These are phyloP conservation scores for Chondrilla cf. caribensis DNA, from an alignment of 37 sponge, comb jelly and placozoan species.

Conservation along the genomic window DNA sequence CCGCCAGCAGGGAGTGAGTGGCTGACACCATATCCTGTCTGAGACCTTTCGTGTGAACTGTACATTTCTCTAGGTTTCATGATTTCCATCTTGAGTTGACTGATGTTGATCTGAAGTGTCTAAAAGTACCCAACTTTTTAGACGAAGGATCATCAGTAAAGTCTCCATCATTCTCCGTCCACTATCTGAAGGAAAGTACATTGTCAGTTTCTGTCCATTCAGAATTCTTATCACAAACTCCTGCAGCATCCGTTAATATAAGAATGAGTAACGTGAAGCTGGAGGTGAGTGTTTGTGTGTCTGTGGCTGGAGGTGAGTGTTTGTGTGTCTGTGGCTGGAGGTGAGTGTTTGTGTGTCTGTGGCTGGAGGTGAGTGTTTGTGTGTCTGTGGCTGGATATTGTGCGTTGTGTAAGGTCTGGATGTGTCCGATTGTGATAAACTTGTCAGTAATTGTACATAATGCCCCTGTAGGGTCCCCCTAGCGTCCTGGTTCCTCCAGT, in stretches of 20 bases:
- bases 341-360: too few species aligned
- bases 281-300: not conserved
- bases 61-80: constrained; percentile 7
- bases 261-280: not conserved
- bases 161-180: not conserved
- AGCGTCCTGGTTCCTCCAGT: constrained; percentile 49
- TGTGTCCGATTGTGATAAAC: not conserved
- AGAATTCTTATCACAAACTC: not conserved
- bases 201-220: not conserved
- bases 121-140: not conserved
- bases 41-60: not conserved
- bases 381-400: not conserved
- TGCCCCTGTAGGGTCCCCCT: constrained; percentile 33
- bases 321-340: too few species aligned
- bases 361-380: not conserved
- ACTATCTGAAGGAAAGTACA: not conserved
- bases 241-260: not conserved
- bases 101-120: constrained; percentile 19
- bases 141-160: not conserved
- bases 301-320: too few species aligned
- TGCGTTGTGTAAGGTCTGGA: not conserved
- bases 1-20: not conserved
- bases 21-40: too few species aligned
- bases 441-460: not conserved
- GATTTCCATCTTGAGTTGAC: constrained; percentile 50